Evolutionary conservation across 2,888 invertebrate genomes (phyloP).

Genomic region (Dolichomitus sp.): DNA sequence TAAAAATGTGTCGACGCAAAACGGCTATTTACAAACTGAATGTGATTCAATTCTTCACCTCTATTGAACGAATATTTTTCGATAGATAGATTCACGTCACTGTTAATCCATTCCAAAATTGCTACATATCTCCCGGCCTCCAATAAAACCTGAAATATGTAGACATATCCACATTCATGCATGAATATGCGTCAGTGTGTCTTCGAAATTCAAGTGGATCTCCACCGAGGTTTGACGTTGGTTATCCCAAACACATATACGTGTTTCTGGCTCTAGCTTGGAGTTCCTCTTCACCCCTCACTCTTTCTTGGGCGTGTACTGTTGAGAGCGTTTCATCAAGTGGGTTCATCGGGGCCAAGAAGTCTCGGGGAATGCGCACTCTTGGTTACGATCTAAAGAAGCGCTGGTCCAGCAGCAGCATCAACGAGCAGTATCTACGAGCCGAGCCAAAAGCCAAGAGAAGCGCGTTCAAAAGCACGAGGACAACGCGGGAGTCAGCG

Average conservation of each 20-base stretch:
- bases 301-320: conserved; percentile 69
- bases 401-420: conserved; percentile 32
- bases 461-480: conserved; percentile 52
- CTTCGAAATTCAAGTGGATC: conserved; percentile 46
- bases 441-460: conserved; percentile 68
- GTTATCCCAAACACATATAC: not conserved
- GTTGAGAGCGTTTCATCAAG: conserved; percentile 81
- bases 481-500: conserved; percentile 39
- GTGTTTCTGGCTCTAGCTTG: not conserved
- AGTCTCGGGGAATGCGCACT: conserved; percentile 71
- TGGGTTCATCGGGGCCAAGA: conserved; percentile 84
- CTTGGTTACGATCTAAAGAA: conserved; percentile 61
- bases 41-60: conserved; percentile 53
- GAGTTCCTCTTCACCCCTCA: conserved; percentile 6
- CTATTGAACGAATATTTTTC: conserved; percentile 41
- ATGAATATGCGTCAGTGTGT: conserved; percentile 30
- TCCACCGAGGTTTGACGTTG: conserved; percentile 27
- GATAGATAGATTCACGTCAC: conserved; percentile 27
- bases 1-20: conserved; percentile 58
- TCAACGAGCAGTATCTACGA: conserved; percentile 42
- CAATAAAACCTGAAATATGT: conserved; percentile 48
- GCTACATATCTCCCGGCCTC: conserved; percentile 9
- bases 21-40: conserved; percentile 58
- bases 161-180: not conserved
- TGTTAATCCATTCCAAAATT: conserved; percentile 14